Evolutionary conservation across 2,888 invertebrate species (phyloP).

Genomic region (Mamestra brassicae): DNA sequence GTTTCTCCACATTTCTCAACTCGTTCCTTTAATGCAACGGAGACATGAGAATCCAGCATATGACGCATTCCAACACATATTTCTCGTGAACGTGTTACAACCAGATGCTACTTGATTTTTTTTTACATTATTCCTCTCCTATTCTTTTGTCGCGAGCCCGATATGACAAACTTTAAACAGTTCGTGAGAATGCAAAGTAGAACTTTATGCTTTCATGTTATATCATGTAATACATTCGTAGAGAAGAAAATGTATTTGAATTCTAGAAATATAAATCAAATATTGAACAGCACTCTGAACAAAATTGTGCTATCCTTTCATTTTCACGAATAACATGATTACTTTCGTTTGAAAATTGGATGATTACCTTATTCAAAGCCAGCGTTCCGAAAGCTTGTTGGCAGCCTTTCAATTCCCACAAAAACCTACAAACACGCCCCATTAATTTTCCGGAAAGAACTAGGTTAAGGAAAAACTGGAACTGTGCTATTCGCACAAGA

Average conservation of each 20-base stretch:
- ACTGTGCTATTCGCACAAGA: constrained; percentile 37
- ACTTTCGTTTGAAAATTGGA: constrained; percentile 55
- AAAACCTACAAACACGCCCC: constrained; percentile 64
- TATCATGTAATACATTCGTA: constrained; percentile 40
- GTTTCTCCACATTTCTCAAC: constrained; percentile 48
- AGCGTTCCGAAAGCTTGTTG: constrained; percentile 53
- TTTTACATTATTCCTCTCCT: constrained; percentile 49
- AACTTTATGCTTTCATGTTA: constrained; percentile 63
- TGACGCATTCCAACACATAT: constrained; percentile 59
- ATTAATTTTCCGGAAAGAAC: constrained; percentile 60
- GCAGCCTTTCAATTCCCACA: constrained; percentile 60
- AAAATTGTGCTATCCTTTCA: constrained; percentile 47
- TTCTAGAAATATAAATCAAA: constrained; percentile 40
- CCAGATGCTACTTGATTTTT: constrained; percentile 63
- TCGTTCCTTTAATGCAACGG: constrained; percentile 52
- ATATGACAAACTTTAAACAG: constrained; percentile 67
- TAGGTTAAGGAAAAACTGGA: constrained; percentile 59
- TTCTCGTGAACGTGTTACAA: constrained; percentile 56
- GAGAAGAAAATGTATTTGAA: constrained; percentile 12
- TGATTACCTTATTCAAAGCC: constrained; percentile 59
- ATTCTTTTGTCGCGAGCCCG: constrained; percentile 45
- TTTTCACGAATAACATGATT: constrained; percentile 48
- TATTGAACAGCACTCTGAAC: constrained; percentile 27
- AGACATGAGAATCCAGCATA: constrained; percentile 58
- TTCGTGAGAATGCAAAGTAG: constrained; percentile 66